Evolutionary conservation across 53 echinoderm and acorn worm species (phyloP).

Genomic region (Luidia sarsii): DNA sequence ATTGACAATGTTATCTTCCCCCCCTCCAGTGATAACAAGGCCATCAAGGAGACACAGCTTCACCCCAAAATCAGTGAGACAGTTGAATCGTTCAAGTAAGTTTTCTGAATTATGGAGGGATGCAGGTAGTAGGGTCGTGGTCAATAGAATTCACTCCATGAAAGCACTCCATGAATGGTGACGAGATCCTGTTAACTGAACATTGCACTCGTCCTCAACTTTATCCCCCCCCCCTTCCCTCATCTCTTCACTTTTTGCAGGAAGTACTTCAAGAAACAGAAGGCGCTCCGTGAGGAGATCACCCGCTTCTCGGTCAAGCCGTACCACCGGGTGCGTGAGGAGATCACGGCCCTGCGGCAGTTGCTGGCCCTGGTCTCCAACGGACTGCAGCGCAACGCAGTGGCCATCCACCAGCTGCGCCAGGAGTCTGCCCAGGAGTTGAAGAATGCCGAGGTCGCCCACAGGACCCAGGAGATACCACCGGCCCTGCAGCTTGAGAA

Average conservation of each 20-base stretch:
- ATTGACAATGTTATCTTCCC: too few species aligned
- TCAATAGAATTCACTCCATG: too few species aligned
- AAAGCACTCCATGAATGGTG: too few species aligned
- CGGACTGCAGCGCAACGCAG: conserved; percentile 85
- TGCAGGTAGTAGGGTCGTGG: too few species aligned
- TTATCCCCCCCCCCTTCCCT: not conserved
- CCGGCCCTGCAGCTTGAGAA: conserved; percentile 90
- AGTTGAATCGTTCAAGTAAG: conserved; percentile 93
- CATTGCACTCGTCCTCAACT: too few species aligned
- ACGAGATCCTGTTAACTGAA: too few species aligned
- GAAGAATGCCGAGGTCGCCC: conserved; percentile 94
- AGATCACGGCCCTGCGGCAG: conserved; percentile 84
- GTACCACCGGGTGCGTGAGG: conserved; percentile 78
- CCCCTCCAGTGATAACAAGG: conserved; percentile 78
- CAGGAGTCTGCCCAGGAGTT: conserved; percentile 86
- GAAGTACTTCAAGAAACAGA: conserved; percentile 92
- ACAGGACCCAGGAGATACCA: conserved; percentile 94
- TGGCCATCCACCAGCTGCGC: conserved; percentile 89
- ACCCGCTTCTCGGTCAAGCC: conserved; percentile 92
- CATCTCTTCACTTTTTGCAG: conserved; percentile 30
- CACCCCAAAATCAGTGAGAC: conserved; percentile 63
- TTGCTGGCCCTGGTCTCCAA: conserved; percentile 82
- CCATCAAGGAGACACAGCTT: conserved; percentile 69
- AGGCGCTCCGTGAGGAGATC: conserved; percentile 85
- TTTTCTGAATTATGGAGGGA: too few species aligned